A percentile compares a stretch with the other conserved stretches of the same genome.
Conservation (phyloP, 2,113 vertebrate genomes). For the Indri indri region DNA sequence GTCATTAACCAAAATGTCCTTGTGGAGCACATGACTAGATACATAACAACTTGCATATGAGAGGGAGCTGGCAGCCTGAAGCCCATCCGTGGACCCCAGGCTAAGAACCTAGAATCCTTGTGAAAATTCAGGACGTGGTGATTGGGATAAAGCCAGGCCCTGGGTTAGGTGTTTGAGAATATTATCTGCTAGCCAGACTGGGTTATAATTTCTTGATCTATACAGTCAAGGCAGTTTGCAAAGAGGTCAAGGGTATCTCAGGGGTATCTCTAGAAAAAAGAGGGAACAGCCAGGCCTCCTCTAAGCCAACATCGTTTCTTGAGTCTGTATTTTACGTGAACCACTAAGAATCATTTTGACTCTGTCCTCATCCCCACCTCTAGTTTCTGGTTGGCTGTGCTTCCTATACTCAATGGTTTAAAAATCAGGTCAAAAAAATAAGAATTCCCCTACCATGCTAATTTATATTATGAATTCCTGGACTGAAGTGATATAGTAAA, state of each 20-base stretch:
- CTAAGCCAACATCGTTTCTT: not conserved
- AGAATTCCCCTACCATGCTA: not conserved
- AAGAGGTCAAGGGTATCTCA: not conserved
- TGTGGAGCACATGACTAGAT: not conserved
- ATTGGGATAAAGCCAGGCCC: not conserved
- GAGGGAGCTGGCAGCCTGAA: not conserved
- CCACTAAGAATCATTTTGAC: not conserved
- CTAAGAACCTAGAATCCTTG: constrained; percentile 3
- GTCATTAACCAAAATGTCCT: not conserved
- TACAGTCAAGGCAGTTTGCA: not conserved
- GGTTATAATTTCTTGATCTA: not conserved
- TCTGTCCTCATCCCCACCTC: not conserved
- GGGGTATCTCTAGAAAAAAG: not conserved
- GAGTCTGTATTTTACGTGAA: not conserved
- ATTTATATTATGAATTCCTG: constrained; percentile 34
- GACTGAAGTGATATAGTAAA: constrained; percentile 12
- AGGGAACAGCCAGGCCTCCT: not conserved
- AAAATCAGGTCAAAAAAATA: constrained; percentile 21
- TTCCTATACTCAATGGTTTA: constrained; percentile 18
- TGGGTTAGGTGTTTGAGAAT: not conserved
- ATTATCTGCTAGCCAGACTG: not conserved
- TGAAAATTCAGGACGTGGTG: not conserved
- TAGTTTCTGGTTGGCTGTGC: constrained; percentile 6
- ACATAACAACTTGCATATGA: not conserved
- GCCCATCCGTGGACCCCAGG: not conserved